Evolutionary conservation across 37 sponge, comb jelly and placozoan genomes (phyloP).

Genomic region (Eunapius fragilis): DNA sequence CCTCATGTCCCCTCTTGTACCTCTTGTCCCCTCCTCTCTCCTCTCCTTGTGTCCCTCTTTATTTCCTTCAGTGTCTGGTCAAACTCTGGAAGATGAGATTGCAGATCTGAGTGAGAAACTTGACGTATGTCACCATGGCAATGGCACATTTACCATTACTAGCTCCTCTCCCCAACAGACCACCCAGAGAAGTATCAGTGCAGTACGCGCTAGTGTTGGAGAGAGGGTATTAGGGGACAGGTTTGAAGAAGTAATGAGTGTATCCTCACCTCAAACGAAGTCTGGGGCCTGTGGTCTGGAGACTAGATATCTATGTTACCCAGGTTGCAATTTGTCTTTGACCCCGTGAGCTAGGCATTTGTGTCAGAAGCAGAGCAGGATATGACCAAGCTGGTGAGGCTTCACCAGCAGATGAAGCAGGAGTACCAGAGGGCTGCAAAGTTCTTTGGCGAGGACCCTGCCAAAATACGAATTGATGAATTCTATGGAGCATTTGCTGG

Average conservation of each 20-base stretch:
- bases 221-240: constrained; percentile 32
- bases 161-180: constrained; percentile 20
- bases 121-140: constrained; percentile 26
- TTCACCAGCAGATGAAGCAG: constrained; percentile 50
- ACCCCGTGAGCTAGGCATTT: constrained; percentile 50
- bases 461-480: constrained; percentile 70
- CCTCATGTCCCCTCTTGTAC: neutral
- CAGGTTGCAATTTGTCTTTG: neutral
- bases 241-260: constrained; percentile 71
- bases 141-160: neutral
- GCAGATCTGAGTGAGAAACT: constrained; percentile 62
- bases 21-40: neutral
- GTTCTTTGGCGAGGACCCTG: constrained; percentile 83
- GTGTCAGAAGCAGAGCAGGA: constrained; percentile 46
- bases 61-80: constrained; percentile 67
- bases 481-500: constrained; percentile 78
- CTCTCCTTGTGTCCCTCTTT: neutral
- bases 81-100: constrained; percentile 75
- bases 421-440: constrained; percentile 50
- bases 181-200: constrained; percentile 32
- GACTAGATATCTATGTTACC: neutral
- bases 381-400: constrained; percentile 30
- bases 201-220: constrained; percentile 21
- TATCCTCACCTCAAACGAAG: constrained; percentile 18
- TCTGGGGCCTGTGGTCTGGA: neutral